phyloP scores from a whole-genome alignment of 2,888 invertebrate genomes.

The Epinotia demarniana region DNA sequence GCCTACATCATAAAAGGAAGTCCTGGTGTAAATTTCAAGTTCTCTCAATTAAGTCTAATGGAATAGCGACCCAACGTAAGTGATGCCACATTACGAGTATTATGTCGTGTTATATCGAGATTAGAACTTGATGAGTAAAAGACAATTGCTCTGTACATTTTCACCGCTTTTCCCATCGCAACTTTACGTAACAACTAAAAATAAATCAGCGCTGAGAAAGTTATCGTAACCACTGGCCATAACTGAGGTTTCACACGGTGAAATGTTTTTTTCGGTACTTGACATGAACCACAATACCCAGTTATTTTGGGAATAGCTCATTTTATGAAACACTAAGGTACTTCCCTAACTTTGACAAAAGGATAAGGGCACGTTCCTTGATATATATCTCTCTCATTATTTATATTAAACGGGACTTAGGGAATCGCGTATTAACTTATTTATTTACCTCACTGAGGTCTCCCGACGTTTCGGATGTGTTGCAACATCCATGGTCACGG shows the following conservation, averaged over 20 bases:
- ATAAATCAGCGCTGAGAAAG: slow-evolving; percentile 28
- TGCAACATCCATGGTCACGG: too few species aligned
- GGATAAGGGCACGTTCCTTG: too few species aligned
- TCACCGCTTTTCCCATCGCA: slow-evolving; percentile 20
- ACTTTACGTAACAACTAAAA: slow-evolving; percentile 38
- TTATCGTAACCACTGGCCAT: slow-evolving; percentile 27
- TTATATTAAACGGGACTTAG: too few species aligned
- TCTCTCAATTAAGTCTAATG: neutral
- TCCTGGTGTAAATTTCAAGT: too few species aligned
- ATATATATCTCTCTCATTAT: too few species aligned
- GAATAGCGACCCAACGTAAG: neutral
- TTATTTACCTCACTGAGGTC: too few species aligned
- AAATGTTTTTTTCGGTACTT: neutral
- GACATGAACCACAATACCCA: neutral
- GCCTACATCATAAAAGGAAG: too few species aligned
- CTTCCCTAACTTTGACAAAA: too few species aligned
- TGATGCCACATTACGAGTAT: neutral
- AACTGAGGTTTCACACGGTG: slow-evolving; percentile 24
- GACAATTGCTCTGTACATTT: slow-evolving; percentile 5
- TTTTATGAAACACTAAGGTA: neutral
- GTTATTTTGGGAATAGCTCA: neutral
- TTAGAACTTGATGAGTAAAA: slow-evolving; percentile 16
- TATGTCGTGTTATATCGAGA: neutral
- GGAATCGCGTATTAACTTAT: too few species aligned
- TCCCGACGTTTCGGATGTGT: too few species aligned